phyloP scores from a whole-genome alignment of 2,888 invertebrate genomes.

The Drosophila prostipennis region DNA sequence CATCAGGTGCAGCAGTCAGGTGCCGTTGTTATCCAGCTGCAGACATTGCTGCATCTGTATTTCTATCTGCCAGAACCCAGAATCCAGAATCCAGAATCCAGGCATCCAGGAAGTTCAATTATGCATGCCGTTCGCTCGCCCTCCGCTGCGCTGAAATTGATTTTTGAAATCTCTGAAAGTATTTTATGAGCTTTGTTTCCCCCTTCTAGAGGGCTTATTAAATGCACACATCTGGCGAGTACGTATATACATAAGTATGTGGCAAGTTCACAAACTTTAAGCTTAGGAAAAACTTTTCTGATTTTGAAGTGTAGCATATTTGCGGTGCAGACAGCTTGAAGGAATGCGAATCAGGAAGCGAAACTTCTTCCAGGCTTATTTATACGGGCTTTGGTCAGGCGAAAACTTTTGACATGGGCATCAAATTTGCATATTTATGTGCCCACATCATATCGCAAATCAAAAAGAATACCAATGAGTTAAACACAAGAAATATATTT shows the following conservation, averaged over 20 bases:
- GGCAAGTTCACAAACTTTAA: constrained; percentile 12
- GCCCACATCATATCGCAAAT: constrained; percentile 6
- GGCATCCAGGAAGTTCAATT: constrained; percentile 32
- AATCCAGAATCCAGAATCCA: not conserved
- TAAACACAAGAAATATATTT: not conserved
- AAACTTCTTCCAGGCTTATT: constrained; percentile 1
- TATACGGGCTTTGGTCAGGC: constrained; percentile 18
- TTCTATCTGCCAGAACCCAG: constrained; percentile 5
- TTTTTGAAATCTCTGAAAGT: constrained; percentile 32
- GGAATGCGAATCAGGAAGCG: not conserved
- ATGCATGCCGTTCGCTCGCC: constrained; percentile 39
- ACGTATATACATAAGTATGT: not conserved
- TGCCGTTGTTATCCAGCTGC: constrained; percentile 21
- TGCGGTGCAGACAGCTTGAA: constrained; percentile 26
- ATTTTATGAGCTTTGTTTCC: constrained; percentile 25
- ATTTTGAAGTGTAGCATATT: constrained; percentile 12
- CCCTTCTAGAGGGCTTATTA: constrained; percentile 8
- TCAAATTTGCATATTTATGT: constrained; percentile 24
- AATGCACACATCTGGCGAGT: constrained; percentile 1
- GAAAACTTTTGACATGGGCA: constrained; percentile 18
- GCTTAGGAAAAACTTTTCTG: constrained; percentile 24
- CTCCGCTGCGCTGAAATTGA: constrained; percentile 27
- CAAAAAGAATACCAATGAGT: not conserved
- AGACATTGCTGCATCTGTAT: constrained; percentile 1
- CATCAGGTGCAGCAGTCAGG: constrained; percentile 39